Conservation (phyloP, 2,888 invertebrate species). For the Ectemnius continuus region DNA sequence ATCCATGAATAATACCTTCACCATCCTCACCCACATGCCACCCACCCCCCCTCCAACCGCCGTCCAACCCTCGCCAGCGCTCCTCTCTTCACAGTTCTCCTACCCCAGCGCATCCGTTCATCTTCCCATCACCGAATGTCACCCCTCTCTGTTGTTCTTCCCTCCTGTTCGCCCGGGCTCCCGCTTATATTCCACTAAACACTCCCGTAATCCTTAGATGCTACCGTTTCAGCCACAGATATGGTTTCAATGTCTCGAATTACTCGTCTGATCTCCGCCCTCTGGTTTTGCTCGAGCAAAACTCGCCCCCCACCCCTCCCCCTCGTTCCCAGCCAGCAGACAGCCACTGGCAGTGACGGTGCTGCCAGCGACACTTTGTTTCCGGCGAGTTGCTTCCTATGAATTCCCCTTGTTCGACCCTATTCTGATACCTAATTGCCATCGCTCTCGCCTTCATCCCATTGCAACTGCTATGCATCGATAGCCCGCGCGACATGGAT, state of each 20-base stretch:
- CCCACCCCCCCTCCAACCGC: conserved; percentile 39
- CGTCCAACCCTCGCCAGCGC: neutral
- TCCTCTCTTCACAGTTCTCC: no score
- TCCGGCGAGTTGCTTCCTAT: no score
- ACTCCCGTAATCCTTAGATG: conserved; percentile 75
- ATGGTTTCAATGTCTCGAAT: conserved; percentile 64
- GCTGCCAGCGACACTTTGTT: no score
- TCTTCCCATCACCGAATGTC: conserved; percentile 45
- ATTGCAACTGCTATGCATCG: no score
- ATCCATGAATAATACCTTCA: conserved; percentile 75
- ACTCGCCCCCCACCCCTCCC: conserved; percentile 10
- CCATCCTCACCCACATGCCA: conserved; percentile 44
- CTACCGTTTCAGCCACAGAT: conserved; percentile 57
- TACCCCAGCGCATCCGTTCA: conserved; percentile 17
- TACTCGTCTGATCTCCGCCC: conserved; percentile 40
- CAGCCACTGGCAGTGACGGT: neutral
- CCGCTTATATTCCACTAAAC: conserved; percentile 74
- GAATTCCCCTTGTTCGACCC: conserved; percentile 23
- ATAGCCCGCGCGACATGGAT: conserved; percentile 15
- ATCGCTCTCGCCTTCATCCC: no score
- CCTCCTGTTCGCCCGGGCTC: conserved; percentile 38
- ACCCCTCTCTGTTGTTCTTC: conserved; percentile 49
- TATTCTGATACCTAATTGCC: conserved; percentile 54
- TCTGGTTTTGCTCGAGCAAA: conserved; percentile 10
- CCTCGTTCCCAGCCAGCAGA: neutral